These are phyloP conservation scores for Heliconius cydno DNA, from an alignment of 2,888 invertebrate species.

Conservation along the genomic window DNA sequence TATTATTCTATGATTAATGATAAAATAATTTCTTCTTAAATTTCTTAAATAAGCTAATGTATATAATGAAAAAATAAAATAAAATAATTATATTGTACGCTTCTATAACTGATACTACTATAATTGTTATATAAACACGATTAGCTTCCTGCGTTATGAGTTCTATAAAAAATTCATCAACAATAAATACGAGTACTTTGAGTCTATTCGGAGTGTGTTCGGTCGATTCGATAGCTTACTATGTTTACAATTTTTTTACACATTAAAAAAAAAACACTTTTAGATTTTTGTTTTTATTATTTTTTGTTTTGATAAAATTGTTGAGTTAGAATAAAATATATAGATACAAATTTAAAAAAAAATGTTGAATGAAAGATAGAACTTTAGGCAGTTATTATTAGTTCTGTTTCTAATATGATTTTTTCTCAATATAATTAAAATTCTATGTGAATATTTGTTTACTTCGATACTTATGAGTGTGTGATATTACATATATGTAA, in stretches of 20 bases:
- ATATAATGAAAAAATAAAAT: too few species aligned
- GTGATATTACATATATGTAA: background rate
- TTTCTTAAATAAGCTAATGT: background rate
- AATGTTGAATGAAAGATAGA: too few species aligned
- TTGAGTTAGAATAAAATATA: background rate
- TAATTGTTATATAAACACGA: constrained; percentile 15
- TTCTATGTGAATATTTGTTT: too few species aligned
- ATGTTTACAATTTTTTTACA: background rate
- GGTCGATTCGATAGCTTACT: constrained; percentile 19
- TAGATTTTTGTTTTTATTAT: background rate
- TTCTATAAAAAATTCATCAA: constrained; percentile 21
- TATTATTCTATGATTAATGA: too few species aligned
- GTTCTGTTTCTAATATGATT: too few species aligned
- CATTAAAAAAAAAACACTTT: background rate
- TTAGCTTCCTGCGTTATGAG: constrained; percentile 6
- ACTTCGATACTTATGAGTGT: background rate
- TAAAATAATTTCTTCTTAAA: background rate
- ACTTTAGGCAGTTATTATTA: too few species aligned
- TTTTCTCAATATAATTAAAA: too few species aligned
- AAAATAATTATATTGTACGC: background rate
- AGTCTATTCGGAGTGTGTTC: background rate
- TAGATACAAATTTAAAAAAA: background rate
- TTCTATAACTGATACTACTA: background rate
- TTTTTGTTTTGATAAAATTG: background rate
- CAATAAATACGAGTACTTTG: constrained; percentile 18